Evolutionary conservation across 2,113 vertebrate genomes (phyloP), one percentile per base, ranked within the genome.

Genomic region (Thalassoma bifasciatum): DNA sequence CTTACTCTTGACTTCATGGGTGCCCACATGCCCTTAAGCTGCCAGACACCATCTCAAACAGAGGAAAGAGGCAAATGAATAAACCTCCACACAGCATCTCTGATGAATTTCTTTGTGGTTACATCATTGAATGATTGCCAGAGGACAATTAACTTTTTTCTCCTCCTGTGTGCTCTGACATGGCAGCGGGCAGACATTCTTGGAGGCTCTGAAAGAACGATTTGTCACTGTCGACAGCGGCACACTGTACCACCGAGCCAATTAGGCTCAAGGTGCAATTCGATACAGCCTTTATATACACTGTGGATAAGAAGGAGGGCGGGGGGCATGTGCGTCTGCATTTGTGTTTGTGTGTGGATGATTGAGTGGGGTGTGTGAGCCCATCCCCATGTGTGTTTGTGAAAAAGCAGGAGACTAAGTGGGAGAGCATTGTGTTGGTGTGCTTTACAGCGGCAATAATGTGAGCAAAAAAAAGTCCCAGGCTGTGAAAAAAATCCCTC

Each of bases 231-330:
- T 91, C 66, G 86, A 93, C 91, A 91, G 91, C 90, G 11, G 71
- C 21, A 24, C 91, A 92, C 91, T 92, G 89, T 93, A 93, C 88
- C 67, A 73, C 88, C 54, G 85, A 81, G 89, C 88, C 91, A 93
- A 94, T 94, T 93, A 93, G 92, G 89, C 75, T 85, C 79, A 88
- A 90, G 85, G 85, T 92, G 93, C 87, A 94, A 94, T 87, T 92
- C 61, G 90, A 94, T 94, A 89, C 86, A 82, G 90, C 91, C 92
- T 91, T 89, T 92, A 90, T 93, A 92, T 85, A 92, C 87, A 92
- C 82, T 81, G 82, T 72, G 87, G 84, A 90, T 88, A 84, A 88
- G 85, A 80, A 73, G 53, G 73, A 81, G 83, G 74, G 77, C 23
- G 58, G 50, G 13, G 50, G 42, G 63, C 42, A 59, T 70, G 75